Evolutionary conservation across 2,888 invertebrate genomes (phyloP), one percentile per base, ranked within the genome.

Genomic region (Leptura quadrifasciata): DNA sequence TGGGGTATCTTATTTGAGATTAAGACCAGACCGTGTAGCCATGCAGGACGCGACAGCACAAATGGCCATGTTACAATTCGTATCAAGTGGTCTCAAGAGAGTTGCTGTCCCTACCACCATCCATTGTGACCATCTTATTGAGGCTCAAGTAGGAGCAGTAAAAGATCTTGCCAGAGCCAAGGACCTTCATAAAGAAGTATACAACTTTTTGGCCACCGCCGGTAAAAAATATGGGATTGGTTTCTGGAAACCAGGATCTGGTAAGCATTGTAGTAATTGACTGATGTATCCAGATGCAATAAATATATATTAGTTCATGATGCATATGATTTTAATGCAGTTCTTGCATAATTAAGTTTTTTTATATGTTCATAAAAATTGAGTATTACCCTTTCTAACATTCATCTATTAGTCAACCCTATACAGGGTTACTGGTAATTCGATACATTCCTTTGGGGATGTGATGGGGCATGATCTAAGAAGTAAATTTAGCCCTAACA

Each of bases 1-100:
- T 79, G 99, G 99, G 57, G 94, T 92, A 52, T 97, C 97, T 79
- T 99, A 99, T 89, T 92, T 99, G 71, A 94, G 97, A 75, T 91
- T 99, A 74, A 93, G 99, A 52, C 99, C 99, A 0, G 99, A 99
- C 90, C 93, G 99, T 79, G 99, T 99, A 77, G 99, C 98, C 79
- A 99, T 99, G 99, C 99, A 99, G 90, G 99, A 99, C 92, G 99
- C 99, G 76, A 99, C 99, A 18, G 99, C 99, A 3, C 99, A 99
- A 91, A 99, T 99, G 99, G 99, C 99, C 21, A 96, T 99, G 96
- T 91, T 99, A 84, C 99, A 99, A 91, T 99, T 99, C 90, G 99
- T 99, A 87, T 98, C 98, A 0, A 98, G 98, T 72, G 98, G 99
- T 27, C 91, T 99, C 72, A 96, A 97, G 61, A 93, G 92, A 80